Evolutionary conservation across 2,797 vertebrate genomes (phyloP).

Genomic region (Gephyroberyx darwinii): DNA sequence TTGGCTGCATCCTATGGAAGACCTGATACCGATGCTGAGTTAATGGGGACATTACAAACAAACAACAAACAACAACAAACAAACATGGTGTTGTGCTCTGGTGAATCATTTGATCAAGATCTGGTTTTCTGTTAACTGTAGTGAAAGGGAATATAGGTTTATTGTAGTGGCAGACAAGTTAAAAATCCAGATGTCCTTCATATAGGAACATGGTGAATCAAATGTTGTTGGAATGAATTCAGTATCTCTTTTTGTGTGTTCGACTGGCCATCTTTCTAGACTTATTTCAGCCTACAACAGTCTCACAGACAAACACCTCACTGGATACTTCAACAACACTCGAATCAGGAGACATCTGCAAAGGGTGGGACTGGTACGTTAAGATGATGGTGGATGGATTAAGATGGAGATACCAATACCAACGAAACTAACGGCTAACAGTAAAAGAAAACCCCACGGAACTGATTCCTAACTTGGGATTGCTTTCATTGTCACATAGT

Average conservation of each 20-base stretch:
- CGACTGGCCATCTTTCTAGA: conserved; percentile 74
- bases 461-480: too few species aligned
- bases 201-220: neutral
- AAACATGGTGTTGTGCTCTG: conserved; percentile 34
- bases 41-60: conserved; percentile 65
- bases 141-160: conserved; percentile 28
- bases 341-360: conserved; percentile 91
- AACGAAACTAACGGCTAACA: too few species aligned
- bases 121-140: conserved; percentile 31
- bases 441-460: too few species aligned
- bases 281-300: conserved; percentile 91
- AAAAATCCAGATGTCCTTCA: conserved; percentile 6
- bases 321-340: conserved; percentile 91
- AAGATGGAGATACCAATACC: neutral
- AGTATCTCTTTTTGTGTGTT: conserved; percentile 21
- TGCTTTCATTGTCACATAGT: neutral
- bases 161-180: neutral
- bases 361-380: conserved; percentile 92
- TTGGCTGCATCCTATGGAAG: conserved; percentile 21
- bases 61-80: conserved; percentile 45
- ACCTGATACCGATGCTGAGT: conserved; percentile 58
- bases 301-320: conserved; percentile 93
- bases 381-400: conserved; percentile 17
- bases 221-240: conserved; percentile 3
- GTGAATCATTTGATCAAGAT: conserved; percentile 45